phyloP scores from a whole-genome alignment of 2,113 vertebrate species.

The Gnathonemus longibarbis region DNA sequence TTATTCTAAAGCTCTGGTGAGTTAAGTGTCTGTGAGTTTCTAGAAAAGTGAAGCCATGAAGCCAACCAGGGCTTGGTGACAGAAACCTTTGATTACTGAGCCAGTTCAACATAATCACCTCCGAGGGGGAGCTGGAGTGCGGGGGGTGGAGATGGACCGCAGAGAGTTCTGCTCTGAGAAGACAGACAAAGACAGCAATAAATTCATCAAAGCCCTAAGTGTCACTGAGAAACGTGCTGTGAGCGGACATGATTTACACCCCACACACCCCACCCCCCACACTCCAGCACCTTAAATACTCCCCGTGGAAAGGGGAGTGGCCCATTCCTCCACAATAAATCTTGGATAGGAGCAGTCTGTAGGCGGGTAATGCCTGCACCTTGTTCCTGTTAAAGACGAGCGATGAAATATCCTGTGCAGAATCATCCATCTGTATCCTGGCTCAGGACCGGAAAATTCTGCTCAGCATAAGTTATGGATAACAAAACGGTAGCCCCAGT shows the following conservation, averaged over 20 bases:
- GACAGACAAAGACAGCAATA: conserved; percentile 29
- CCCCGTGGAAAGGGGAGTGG: background rate
- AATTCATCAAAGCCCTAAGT: conserved; percentile 34
- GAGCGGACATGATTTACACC: background rate
- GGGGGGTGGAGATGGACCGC: background rate
- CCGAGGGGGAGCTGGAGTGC: background rate
- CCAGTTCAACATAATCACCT: background rate
- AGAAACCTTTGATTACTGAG: conserved; percentile 2
- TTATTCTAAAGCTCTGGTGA: background rate
- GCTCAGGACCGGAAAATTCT: conserved; percentile 2
- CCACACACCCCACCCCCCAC: background rate
- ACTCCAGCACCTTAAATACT: background rate
- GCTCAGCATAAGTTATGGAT: background rate
- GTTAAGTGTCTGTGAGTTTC: background rate
- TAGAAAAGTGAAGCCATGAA: background rate
- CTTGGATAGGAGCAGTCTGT: background rate
- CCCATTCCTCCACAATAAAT: background rate
- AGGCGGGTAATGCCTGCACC: background rate
- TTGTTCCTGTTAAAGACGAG: background rate
- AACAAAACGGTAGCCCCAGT: background rate
- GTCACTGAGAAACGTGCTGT: conserved; percentile 16
- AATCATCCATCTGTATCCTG: background rate
- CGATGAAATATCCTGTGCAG: background rate
- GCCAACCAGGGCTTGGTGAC: background rate
- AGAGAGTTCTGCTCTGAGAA: conserved; percentile 13